Base-by-base conservation (phyloP, 2,113 vertebrate genomes). In the Aphyosemion australe region DNA sequence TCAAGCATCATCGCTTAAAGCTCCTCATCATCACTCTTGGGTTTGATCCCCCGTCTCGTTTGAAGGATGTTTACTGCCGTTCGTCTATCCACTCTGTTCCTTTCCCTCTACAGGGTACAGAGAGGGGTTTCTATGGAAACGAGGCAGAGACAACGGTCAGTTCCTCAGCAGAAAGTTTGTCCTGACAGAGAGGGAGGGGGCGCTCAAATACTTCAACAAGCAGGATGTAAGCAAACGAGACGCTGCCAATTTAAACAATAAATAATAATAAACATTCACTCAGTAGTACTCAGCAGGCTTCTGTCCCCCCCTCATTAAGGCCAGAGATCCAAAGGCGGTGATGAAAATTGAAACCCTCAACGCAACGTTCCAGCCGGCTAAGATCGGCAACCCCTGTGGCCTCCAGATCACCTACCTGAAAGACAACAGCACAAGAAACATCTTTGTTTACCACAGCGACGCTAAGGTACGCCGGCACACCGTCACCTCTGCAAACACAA, bases 51-150 rank as follows among this genome's bases (percentile, higher is more conserved):
- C 55, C 1, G 11, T 69, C 37, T 56, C 10, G 61, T 64, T 37
- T 26, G 26, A 66, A 57, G 52, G 21, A 10, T 37, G 55, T 77
- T 69, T 47, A 41, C 20, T 58, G 26, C 5, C 26, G 26, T 61
- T 18, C 54, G n/a, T 42, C 41, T 12, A 39, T 62, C 46, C 14
- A 52, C 14, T 16, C 16, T 37, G 34, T n/a, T 15, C 39, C 19
- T 52, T 34, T 20, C 12, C 31, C 26, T 63, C 20, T 59, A 34
- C 53, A 99, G 97, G 97, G 9, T 98, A 98, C 90, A 88, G 96
- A 64, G 96, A 99, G 90, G 97, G 97, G 51, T 93, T 95, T 68
- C 94, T 99, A 80, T 98, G 95, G 95, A 98, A 99, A 92, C 93
- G 96, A 13, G 97, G 96, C 57, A 87, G 96, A 0, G 96, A 98